These are phyloP conservation scores for Echeneis naucrates DNA, from an alignment of 2,797 vertebrate species.

Conservation along the genomic window DNA sequence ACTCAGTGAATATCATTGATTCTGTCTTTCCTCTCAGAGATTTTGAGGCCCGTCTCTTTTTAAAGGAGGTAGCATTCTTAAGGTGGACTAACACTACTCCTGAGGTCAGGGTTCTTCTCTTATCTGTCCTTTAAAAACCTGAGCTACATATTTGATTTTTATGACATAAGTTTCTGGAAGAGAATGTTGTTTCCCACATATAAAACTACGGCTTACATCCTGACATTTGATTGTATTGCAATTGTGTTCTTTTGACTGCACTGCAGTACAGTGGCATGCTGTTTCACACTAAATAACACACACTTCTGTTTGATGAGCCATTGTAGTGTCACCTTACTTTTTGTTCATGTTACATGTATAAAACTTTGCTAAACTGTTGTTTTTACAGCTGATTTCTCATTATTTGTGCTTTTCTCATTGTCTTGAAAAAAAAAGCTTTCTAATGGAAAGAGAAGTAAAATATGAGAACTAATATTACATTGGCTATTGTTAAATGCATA, in stretches of 20 bases:
- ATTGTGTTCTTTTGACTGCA: constrained; percentile 55
- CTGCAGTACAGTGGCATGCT: constrained; percentile 65
- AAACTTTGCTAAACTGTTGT: constrained; percentile 36
- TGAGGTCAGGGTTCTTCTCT: not conserved
- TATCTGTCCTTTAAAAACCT: constrained; percentile 3
- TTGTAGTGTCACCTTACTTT: constrained; percentile 47
- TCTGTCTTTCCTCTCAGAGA: too few relatives aligned
- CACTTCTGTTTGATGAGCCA: constrained; percentile 44
- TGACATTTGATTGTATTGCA: constrained; percentile 83
- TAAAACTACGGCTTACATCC: constrained; percentile 41
- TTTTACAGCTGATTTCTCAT: constrained; percentile 38
- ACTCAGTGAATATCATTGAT: not conserved
- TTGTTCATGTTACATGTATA: constrained; percentile 49
- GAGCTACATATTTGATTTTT: constrained; percentile 24
- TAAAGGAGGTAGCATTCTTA: too few relatives aligned
- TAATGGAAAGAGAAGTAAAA: constrained; percentile 39
- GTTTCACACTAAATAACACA: constrained; percentile 57
- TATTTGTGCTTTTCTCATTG: constrained; percentile 38
- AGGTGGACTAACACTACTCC: constrained; percentile 13
- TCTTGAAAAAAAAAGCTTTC: constrained; percentile 36
- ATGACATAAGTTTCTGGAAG: constrained; percentile 20
- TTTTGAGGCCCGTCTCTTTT: too few relatives aligned
- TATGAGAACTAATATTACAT: not conserved
- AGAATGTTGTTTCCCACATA: constrained; percentile 39
- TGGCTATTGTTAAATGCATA: not conserved